These are phyloP conservation scores for Ciconia boyciana DNA, from an alignment of 2,113 vertebrate species.

Conservation along the genomic window DNA sequence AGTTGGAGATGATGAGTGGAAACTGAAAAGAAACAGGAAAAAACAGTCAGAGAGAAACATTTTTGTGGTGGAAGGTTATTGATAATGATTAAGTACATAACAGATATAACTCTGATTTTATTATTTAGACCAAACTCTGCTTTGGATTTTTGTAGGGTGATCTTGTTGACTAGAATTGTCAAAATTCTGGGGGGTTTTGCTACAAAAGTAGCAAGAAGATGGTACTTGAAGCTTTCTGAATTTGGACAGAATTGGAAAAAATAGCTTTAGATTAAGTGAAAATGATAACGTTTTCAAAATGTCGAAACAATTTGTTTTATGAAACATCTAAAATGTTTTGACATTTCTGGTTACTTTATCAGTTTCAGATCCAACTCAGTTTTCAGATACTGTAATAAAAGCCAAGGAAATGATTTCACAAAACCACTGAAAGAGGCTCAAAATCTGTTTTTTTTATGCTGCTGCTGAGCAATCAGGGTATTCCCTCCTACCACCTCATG, in stretches of 20 bases:
- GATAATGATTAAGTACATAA: background rate
- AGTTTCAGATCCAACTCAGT: background rate
- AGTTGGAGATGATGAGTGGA: background rate
- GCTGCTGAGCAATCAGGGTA: background rate
- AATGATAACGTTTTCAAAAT: background rate
- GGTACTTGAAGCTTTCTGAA: background rate
- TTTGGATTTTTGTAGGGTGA: background rate
- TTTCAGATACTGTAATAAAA: background rate
- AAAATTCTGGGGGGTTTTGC: background rate
- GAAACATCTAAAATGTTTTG: background rate
- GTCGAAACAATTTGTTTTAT: background rate
- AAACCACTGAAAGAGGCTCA: background rate
- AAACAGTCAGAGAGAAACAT: background rate
- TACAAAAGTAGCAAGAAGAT: background rate
- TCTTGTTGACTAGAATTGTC: background rate
- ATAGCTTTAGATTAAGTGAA: background rate
- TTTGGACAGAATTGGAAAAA: background rate
- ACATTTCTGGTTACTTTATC: background rate
- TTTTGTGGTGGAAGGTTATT: background rate
- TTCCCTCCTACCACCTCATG: background rate
- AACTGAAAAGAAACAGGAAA: background rate
- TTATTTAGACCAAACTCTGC: background rate
- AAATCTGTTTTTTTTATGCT: background rate
- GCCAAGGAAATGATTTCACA: slow-evolving; percentile 6
- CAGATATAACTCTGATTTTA: background rate